Percentiles rank a stretch among this genome's conserved stretches.
Conservation (phyloP, 1,140 invertebrate genomes). For the Heliconius melpomene region DNA sequence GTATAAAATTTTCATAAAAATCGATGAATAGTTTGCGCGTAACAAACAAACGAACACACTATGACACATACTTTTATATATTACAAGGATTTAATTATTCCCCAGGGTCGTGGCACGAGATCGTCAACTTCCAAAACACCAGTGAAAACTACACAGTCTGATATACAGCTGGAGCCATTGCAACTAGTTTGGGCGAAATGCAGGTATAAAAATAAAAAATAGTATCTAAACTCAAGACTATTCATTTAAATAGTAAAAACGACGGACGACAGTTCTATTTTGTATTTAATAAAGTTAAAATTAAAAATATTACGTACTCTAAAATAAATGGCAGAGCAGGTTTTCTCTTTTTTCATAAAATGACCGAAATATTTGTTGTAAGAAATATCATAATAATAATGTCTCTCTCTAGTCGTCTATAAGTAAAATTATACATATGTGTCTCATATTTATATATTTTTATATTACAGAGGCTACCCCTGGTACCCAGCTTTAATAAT, state of each 20-base stretch:
- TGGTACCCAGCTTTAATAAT: slow-evolving; percentile 98
- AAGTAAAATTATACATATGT: neutral
- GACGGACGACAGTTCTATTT: no score
- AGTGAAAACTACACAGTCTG: slow-evolving; percentile 53
- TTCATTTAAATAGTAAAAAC: neutral
- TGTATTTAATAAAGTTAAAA: no score
- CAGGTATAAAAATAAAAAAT: slow-evolving; percentile 57
- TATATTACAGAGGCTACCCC: slow-evolving; percentile 90
- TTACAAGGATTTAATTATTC: neutral
- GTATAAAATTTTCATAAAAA: no score
- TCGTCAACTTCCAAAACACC: slow-evolving; percentile 69
- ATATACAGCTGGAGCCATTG: slow-evolving; percentile 85
- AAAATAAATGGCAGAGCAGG: no score
- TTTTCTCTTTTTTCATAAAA: no score
- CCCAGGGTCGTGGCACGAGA: slow-evolving; percentile 65
- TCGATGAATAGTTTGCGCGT: no score
- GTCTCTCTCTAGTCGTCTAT: no score
- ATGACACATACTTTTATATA: no score
- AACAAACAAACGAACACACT: no score
- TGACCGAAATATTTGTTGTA: no score
- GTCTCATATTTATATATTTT: neutral
- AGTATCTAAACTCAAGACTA: neutral
- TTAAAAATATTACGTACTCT: no score
- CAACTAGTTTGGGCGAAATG: slow-evolving; percentile 98
- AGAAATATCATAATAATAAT: no score